Conservation (phyloP, 2,797 vertebrate species). For the Gymnopithys bicolor region DNA sequence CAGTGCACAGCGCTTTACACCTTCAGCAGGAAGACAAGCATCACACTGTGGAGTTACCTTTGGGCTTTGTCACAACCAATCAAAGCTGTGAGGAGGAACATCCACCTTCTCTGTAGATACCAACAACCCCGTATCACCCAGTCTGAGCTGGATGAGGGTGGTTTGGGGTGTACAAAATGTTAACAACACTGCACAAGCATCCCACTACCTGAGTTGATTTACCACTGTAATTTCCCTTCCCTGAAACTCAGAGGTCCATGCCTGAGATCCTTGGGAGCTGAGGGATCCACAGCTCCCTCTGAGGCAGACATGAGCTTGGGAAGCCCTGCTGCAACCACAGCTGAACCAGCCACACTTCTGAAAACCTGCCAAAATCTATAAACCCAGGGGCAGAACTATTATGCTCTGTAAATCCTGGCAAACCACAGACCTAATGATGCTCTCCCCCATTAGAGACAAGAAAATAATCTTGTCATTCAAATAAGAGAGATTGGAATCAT, state of each 20-base stretch:
- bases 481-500: neutral
- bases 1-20: neutral
- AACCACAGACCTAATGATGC: neutral
- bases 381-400: neutral
- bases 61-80: neutral
- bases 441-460: neutral
- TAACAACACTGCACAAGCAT: neutral
- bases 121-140: fast-evolving
- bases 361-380: conserved; percentile 30
- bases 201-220: neutral
- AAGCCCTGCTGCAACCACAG: neutral
- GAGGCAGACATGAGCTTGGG: neutral
- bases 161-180: neutral
- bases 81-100: neutral
- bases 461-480: neutral
- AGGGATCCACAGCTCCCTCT: neutral
- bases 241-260: neutral
- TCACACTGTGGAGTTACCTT: fast-evolving
- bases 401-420: neutral
- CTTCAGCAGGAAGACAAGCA: neutral
- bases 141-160: neutral
- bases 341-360: neutral
- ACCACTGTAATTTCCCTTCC: neutral
- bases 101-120: neutral
- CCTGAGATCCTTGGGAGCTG: fast-evolving